Percentiles rank a stretch among this genome's conserved stretches.
Evolutionary conservation across 2,888 invertebrate species (phyloP).

Genomic region (Stictocephala bisonia): DNA sequence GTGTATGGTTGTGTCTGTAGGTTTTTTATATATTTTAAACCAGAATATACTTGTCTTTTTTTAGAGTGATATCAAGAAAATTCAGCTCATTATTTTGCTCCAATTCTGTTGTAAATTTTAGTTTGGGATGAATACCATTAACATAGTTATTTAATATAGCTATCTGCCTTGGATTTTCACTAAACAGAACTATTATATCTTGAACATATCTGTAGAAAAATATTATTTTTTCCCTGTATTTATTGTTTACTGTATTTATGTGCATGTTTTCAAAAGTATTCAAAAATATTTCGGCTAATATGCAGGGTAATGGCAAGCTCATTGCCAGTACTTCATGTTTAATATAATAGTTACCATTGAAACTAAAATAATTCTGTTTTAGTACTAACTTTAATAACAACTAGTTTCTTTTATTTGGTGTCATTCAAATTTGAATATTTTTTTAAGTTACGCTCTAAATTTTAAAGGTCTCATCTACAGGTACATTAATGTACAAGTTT

Average conservation of each 20-base stretch:
- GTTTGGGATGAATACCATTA: background rate
- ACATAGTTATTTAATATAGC: background rate
- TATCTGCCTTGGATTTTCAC: background rate
- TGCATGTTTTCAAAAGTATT: background rate
- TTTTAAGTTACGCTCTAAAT: background rate
- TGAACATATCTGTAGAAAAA: no score
- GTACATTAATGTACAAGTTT: background rate
- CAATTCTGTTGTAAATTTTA: background rate
- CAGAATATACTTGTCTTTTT: background rate
- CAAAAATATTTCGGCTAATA: background rate
- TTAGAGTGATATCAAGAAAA: background rate
- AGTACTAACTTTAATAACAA: background rate
- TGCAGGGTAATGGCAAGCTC: background rate
- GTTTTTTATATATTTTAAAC: background rate
- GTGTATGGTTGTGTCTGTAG: background rate
- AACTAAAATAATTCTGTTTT: background rate
- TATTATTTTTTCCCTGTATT: background rate
- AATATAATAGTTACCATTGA: background rate
- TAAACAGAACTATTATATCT: background rate
- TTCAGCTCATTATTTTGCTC: background rate
- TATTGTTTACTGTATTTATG: background rate
- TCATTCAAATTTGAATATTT: background rate
- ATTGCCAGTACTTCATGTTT: background rate
- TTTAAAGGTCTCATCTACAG: background rate
- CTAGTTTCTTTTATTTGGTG: background rate